phyloP scores from a whole-genome alignment of 2,888 invertebrate genomes.

The Drosophila siamana region DNA sequence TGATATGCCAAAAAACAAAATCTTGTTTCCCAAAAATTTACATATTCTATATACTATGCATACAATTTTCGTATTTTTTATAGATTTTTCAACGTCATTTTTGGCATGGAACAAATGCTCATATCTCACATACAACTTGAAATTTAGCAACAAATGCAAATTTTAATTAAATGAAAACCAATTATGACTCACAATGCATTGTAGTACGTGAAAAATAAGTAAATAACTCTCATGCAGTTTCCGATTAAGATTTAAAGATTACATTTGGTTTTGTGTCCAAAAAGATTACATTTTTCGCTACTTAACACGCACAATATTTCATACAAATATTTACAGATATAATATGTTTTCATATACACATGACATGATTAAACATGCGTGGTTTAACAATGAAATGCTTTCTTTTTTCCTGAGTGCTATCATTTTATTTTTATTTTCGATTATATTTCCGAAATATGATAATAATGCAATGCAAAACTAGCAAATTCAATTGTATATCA shows the following conservation, averaged over 20 bases:
- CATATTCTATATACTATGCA: slow-evolving; percentile 16
- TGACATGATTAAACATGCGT: not conserved
- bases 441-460: no score
- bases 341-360: not conserved
- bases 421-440: not conserved
- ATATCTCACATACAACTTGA: slow-evolving; percentile 11
- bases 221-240: slow-evolving; percentile 15
- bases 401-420: not conserved
- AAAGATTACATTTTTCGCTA: slow-evolving; percentile 16
- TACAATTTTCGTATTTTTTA: slow-evolving; percentile 45
- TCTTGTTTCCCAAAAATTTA: slow-evolving; percentile 42
- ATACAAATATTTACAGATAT: not conserved
- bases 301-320: slow-evolving; percentile 29
- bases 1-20: slow-evolving; percentile 76
- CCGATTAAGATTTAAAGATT: slow-evolving; percentile 13
- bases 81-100: slow-evolving; percentile 61
- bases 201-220: slow-evolving; percentile 46
- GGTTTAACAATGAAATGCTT: not conserved
- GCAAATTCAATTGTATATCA: no score
- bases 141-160: slow-evolving; percentile 10
- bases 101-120: slow-evolving; percentile 16
- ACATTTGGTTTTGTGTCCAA: not conserved
- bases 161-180: slow-evolving; percentile 20
- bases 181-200: slow-evolving; percentile 31
- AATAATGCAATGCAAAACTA: no score